Evolutionary conservation across 2,113 vertebrate genomes (phyloP).

Genomic region (Saccopteryx leptura): DNA sequence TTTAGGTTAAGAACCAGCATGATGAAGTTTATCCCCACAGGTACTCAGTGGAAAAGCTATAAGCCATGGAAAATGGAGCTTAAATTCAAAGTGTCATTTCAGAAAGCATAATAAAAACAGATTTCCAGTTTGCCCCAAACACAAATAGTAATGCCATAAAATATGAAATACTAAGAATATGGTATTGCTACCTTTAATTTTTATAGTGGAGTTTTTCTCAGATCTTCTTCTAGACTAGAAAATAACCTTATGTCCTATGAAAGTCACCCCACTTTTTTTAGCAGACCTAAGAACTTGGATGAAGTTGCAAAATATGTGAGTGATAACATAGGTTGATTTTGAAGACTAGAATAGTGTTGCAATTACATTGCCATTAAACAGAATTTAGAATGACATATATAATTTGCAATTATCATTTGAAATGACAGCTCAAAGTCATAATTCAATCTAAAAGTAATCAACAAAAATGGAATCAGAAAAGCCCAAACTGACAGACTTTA

Average conservation of each 20-base stretch:
- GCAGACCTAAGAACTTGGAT: neutral
- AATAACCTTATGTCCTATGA: conserved; percentile 37
- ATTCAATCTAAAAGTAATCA: neutral
- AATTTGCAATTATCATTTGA: neutral
- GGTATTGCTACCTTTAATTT: conserved; percentile 79
- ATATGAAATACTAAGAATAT: conserved; percentile 74
- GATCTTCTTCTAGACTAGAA: conserved; percentile 37
- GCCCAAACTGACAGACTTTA: neutral
- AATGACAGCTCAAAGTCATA: neutral
- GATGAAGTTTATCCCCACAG: conserved; percentile 78
- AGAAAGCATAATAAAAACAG: conserved; percentile 82
- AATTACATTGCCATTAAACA: neutral
- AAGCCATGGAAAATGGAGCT: conserved; percentile 79
- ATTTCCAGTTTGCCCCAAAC: conserved; percentile 77
- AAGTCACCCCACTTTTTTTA: conserved; percentile 4
- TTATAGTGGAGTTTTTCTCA: conserved; percentile 65
- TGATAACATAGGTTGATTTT: neutral
- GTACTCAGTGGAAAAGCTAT: conserved; percentile 70
- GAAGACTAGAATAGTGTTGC: neutral
- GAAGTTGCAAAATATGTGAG: neutral
- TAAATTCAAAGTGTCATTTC: conserved; percentile 82
- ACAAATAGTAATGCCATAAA: conserved; percentile 78
- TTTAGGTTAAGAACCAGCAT: conserved; percentile 64
- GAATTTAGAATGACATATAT: neutral
- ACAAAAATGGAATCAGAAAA: neutral